Evolutionary conservation across 2,888 invertebrate genomes (phyloP), one percentile per base, ranked within the genome.

Genomic region (Caenorhabditis sp.): DNA sequence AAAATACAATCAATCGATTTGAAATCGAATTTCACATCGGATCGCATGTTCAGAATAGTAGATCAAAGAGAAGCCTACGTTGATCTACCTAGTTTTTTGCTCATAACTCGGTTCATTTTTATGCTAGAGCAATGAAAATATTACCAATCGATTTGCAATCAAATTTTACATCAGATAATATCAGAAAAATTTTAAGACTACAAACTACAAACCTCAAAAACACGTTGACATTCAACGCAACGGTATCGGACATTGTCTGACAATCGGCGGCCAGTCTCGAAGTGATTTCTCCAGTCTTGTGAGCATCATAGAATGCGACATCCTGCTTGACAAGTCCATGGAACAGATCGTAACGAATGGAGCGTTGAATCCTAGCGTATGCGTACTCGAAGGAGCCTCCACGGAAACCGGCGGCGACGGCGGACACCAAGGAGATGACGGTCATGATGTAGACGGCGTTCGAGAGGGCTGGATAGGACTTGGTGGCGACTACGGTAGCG

Each of bases 251-350:
- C 93, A 93, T 93, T 0, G 92, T 93, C 44, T 93, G 92, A 14
- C 93, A 93, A 88, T 93, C 93, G 16, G 93, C 92, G 0, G 93
- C 93, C 51, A 93, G 87, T n/a, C 93, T 87, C 2, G 93, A 93
- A 2, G 92, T 92, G 69, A 93, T 92, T 63, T 93, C 93, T 56
- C 93, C 93, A 31, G 93, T 93, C 73, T 92, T 92, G 68, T 91
- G 92, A 24, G 87, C 89, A 85, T 93, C 93, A 80, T 92, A 93
- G 87, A 93, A 93, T 7, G 92, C 93, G 8, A 93, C 91, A 64
- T 93, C 93, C 80, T 93, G 93, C 19, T 88, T 84, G 51, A 93
- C 88, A 19, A 93, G 84, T 31, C 92, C 91, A 10, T 88, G 61
- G 88, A 93, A 93, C 41, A 93, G 87, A 68, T 90, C 87, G 77